A percentile compares a stretch with the other conserved stretches of the same genome.
Conservation (phyloP, 2,113 vertebrate genomes). For the Embiotoca jacksoni region DNA sequence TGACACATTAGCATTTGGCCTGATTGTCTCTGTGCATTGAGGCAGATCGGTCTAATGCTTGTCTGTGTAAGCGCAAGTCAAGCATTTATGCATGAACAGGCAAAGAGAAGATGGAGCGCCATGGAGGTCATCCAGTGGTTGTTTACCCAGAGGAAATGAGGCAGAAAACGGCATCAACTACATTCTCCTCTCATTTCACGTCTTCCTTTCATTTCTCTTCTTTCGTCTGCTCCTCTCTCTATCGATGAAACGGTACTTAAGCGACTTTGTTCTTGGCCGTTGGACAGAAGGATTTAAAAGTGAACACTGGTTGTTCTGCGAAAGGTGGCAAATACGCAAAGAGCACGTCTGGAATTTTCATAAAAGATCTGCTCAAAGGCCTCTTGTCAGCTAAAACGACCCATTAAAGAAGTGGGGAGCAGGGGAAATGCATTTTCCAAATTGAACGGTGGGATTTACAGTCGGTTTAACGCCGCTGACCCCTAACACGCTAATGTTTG, state of each 20-base stretch:
- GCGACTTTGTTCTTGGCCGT: constrained; percentile 51
- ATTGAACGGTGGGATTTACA: constrained; percentile 98
- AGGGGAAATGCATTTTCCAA: constrained; percentile 97
- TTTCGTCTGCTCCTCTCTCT: constrained; percentile 20
- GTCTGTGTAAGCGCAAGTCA: constrained; percentile 41
- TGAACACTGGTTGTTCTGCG: constrained; percentile 47
- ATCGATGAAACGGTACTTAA: constrained; percentile 47
- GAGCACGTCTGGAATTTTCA: constrained; percentile 72
- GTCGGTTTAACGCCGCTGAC: constrained; percentile 92
- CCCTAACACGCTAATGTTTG: constrained; percentile 96
- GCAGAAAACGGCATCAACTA: constrained; percentile 60
- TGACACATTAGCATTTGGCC: constrained; percentile 22
- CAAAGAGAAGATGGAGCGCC: constrained; percentile 47
- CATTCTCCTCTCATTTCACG: constrained; percentile 48
- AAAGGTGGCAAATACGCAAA: constrained; percentile 66
- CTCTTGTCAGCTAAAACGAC: constrained; percentile 94
- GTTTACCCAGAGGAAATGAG: constrained; percentile 77
- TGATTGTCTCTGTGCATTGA: constrained; percentile 28
- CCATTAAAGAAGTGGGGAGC: constrained; percentile 94
- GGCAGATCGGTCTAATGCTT: constrained; percentile 28
- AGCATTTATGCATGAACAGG: constrained; percentile 52
- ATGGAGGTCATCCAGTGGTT: constrained; percentile 62
- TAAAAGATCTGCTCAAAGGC: constrained; percentile 86
- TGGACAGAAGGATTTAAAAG: constrained; percentile 64
- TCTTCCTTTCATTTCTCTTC: constrained; percentile 9